phyloP scores from a whole-genome alignment of 2,888 invertebrate genomes.

The Athalia circularis region DNA sequence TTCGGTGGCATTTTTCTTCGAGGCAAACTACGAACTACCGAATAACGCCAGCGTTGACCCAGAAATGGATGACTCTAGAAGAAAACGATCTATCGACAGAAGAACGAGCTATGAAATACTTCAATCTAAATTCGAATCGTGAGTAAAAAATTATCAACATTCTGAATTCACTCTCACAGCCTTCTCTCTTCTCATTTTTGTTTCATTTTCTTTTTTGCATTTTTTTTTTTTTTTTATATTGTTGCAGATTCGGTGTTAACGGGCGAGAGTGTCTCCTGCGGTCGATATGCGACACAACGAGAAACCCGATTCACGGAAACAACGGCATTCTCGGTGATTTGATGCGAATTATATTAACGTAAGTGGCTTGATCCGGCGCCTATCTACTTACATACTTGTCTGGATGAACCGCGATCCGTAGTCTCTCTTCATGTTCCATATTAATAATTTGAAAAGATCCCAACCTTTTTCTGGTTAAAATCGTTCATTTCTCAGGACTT shows the following conservation, averaged over 20 bases:
- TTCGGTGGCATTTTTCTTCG: constrained; percentile 84
- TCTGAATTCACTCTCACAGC: neutral
- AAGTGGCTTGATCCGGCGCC: constrained; percentile 54
- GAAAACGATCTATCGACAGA: constrained; percentile 58
- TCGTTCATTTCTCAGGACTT: neutral
- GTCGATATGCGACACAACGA: constrained; percentile 68
- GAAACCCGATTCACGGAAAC: constrained; percentile 58
- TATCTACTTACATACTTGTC: neutral
- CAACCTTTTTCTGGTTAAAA: constrained; percentile 27
- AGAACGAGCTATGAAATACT: constrained; percentile 59
- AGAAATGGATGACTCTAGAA: constrained; percentile 48
- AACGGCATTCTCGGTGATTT: constrained; percentile 69
- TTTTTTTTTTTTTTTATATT: neutral
- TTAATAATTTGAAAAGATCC: constrained; percentile 50
- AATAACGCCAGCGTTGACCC: constrained; percentile 72
- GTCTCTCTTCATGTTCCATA: constrained; percentile 15
- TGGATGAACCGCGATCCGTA: neutral
- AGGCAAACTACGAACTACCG: constrained; percentile 81
- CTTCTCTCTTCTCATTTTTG: neutral
- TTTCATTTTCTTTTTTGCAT: neutral
- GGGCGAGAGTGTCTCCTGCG: constrained; percentile 68
- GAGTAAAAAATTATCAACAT: constrained; percentile 52
- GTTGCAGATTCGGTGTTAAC: constrained; percentile 64
- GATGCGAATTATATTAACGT: constrained; percentile 68
- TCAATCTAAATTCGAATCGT: constrained; percentile 67